Evolutionary conservation across 2,113 vertebrate genomes (phyloP).

Genomic region (Brachyistius frenatus): DNA sequence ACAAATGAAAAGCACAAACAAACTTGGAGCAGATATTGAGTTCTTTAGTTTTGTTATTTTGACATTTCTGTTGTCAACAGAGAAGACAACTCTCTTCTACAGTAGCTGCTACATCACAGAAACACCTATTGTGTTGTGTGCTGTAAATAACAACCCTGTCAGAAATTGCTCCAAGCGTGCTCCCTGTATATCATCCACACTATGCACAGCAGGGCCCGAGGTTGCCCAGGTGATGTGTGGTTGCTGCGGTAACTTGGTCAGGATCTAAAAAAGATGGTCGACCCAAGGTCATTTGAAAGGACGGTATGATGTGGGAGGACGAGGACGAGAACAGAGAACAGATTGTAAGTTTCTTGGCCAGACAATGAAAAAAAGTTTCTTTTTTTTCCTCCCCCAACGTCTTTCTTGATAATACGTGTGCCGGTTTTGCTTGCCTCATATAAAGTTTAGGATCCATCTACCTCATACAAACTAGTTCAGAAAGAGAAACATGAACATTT

Average conservation of each 20-base stretch:
- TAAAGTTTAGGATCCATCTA: not conserved
- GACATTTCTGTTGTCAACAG: not conserved
- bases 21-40: not conserved
- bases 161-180: not conserved
- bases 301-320: conserved; percentile 7
- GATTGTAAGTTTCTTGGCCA: not conserved
- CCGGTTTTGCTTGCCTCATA: no score
- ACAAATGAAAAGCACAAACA: not conserved
- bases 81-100: not conserved
- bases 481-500: no score
- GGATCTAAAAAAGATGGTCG: conserved; percentile 16
- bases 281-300: conserved; percentile 30
- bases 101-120: not conserved
- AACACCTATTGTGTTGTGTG: not conserved
- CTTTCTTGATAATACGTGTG: not conserved
- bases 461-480: not conserved
- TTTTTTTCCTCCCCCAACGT: not conserved
- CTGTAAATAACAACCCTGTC: conserved; percentile 1
- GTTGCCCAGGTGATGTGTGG: conserved; percentile 47
- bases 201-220: conserved; percentile 2
- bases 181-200: conserved; percentile 9
- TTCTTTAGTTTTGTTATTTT: not conserved
- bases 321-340: conserved; percentile 23
- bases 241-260: conserved; percentile 55
- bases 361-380: not conserved